phyloP scores from a whole-genome alignment of 1,140 invertebrate species.

The Homalodisca vitripennis region DNA sequence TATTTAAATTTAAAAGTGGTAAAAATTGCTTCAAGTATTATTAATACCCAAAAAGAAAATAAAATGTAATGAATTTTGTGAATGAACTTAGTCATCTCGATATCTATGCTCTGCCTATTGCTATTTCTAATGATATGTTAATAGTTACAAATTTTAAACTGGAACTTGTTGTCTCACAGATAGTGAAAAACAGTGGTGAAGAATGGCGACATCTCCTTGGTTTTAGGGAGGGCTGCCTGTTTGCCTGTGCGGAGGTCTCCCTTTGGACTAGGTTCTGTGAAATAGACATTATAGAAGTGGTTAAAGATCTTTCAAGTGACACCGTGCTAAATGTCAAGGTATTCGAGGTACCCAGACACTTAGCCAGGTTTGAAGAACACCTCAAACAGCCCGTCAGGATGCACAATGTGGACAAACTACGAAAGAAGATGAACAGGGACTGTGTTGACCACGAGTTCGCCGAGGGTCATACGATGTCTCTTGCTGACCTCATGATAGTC shows the following conservation, averaged over 20 bases:
- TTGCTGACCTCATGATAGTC: constrained; percentile 82
- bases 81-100: too few species aligned
- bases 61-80: too few species aligned
- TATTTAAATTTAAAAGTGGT: too few species aligned
- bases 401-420: constrained; percentile 81
- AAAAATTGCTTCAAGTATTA: too few species aligned
- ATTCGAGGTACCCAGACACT: constrained; percentile 54
- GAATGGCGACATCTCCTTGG: constrained; percentile 53
- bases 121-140: too few species aligned
- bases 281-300: constrained; percentile 43
- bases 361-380: constrained; percentile 81
- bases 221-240: constrained; percentile 73
- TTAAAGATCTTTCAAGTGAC: constrained; percentile 30
- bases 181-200: constrained; percentile 34
- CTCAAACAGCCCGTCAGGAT: constrained; percentile 79
- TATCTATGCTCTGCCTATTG: too few species aligned
- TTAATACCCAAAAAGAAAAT: too few species aligned
- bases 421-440: constrained; percentile 20
- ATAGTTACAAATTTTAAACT: too few species aligned
- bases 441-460: constrained; percentile 68
- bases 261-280: constrained; percentile 93
- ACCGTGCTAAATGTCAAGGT: not conserved
- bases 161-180: too few species aligned
- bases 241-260: constrained; percentile 80
- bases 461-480: constrained; percentile 78